These are phyloP conservation scores for Drosophila kuntzei DNA, from an alignment of 2,888 invertebrate genomes.

Conservation along the genomic window DNA sequence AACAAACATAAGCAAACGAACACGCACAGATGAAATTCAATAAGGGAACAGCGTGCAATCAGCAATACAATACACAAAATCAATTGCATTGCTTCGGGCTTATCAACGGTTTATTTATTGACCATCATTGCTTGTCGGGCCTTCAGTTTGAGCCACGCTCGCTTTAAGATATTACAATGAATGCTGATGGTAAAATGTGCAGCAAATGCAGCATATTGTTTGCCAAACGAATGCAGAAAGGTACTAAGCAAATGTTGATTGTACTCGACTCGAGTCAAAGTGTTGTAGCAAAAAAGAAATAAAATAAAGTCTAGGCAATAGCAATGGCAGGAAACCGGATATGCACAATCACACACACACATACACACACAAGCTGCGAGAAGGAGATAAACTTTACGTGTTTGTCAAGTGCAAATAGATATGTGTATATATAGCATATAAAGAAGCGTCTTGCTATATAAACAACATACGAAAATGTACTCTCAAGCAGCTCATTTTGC, in stretches of 20 bases:
- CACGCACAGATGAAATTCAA: slow-evolving; percentile 48
- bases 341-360: slow-evolving; percentile 50
- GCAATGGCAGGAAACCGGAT: slow-evolving; percentile 58
- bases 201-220: slow-evolving; percentile 71
- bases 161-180: slow-evolving; percentile 57
- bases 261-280: slow-evolving; percentile 45
- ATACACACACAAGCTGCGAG: slow-evolving; percentile 39
- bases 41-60: slow-evolving; percentile 65
- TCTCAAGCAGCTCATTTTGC: slow-evolving; percentile 64
- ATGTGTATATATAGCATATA: slow-evolving; percentile 25
- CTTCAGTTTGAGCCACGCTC: not conserved
- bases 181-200: slow-evolving; percentile 48
- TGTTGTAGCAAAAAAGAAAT: slow-evolving; percentile 29
- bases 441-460: slow-evolving; percentile 45
- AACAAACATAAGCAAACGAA: slow-evolving; percentile 43
- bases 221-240: slow-evolving; percentile 70
- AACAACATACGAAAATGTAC: slow-evolving; percentile 69
- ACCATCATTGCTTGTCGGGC: slow-evolving; percentile 40
- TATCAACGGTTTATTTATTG: slow-evolving; percentile 79
- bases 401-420: slow-evolving; percentile 74
- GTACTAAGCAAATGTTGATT: slow-evolving; percentile 78
- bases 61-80: slow-evolving; percentile 76
- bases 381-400: slow-evolving; percentile 55
- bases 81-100: slow-evolving; percentile 78
- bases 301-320: slow-evolving; percentile 31